A percentile compares a stretch with the other conserved stretches of the same genome.
phyloP scores from a whole-genome alignment of 30 jellyfish, hydroid and myxozoan genomes.

The Catostylus mosaicus region DNA sequence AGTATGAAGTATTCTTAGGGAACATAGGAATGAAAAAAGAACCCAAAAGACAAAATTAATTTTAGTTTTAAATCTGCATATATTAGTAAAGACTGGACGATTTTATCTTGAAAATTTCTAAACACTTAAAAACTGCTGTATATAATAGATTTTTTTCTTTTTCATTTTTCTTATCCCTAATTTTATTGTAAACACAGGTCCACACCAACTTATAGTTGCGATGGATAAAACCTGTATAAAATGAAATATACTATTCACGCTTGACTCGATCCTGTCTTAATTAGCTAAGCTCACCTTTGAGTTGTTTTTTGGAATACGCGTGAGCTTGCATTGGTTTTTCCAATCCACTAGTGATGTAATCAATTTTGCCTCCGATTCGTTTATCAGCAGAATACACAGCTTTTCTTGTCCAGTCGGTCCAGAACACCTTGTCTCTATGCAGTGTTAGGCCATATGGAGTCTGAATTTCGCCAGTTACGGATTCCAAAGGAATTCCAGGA shows the following conservation, averaged over 20 bases:
- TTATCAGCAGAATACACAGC: conserved; percentile 68
- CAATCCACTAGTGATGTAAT: conserved; percentile 39
- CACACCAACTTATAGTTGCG: neutral
- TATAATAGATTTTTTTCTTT: no score
- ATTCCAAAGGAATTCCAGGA: conserved; percentile 35
- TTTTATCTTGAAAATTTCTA: neutral
- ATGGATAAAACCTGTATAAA: neutral
- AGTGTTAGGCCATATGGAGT: conserved; percentile 82
- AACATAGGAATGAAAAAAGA: neutral
- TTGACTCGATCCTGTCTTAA: neutral
- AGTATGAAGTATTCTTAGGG: neutral
- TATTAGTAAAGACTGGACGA: neutral
- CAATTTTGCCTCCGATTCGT: conserved; percentile 59
- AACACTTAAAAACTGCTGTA: neutral
- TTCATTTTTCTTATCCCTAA: no score
- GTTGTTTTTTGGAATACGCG: conserved; percentile 30
- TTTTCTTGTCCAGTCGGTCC: conserved; percentile 95
- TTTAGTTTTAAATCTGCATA: neutral
- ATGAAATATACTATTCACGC: neutral
- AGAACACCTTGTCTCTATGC: conserved; percentile 67
- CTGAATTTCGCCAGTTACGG: conserved; percentile 65
- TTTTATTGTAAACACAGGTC: neutral
- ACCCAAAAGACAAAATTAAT: neutral
- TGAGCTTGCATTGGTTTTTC: conserved; percentile 57
- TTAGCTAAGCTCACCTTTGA: conserved; percentile 36